A percentile compares a stretch with the other conserved stretches of the same genome.
phyloP scores from a whole-genome alignment of 1,140 invertebrate species.

The Lamellibrachia luymesi region DNA sequence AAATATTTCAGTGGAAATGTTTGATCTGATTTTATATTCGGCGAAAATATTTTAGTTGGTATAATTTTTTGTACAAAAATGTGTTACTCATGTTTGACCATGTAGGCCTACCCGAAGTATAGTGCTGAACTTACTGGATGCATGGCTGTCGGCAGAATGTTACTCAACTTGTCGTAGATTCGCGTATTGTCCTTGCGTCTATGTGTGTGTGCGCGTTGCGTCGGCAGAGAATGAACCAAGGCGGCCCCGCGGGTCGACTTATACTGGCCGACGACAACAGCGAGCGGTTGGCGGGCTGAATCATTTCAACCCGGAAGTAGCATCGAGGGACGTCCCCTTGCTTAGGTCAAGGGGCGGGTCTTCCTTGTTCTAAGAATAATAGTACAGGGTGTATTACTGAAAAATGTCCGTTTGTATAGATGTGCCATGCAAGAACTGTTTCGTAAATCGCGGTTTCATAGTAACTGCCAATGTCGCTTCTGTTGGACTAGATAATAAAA shows the following conservation, averaged over 20 bases:
- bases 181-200: neutral
- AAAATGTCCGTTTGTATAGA: neutral
- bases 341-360: neutral
- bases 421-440: neutral
- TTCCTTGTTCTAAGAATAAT: neutral
- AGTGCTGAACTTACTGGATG: constrained; percentile 24
- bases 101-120: neutral
- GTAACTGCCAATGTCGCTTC: neutral
- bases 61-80: too few relatives aligned
- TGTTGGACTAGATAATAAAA: neutral
- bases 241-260: neutral
- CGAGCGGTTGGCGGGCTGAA: neutral
- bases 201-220: neutral
- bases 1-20: too few relatives aligned
- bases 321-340: neutral
- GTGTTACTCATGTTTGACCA: too few relatives aligned
- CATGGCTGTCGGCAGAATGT: constrained; percentile 28
- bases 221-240: neutral
- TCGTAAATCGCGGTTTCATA: neutral
- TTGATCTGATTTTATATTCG: too few relatives aligned
- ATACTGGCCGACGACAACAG: neutral
- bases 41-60: too few relatives aligned
- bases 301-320: neutral
- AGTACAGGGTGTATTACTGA: neutral
- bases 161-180: constrained; percentile 28